Evolutionary conservation across 2,113 vertebrate species (phyloP), one percentile per base, ranked within the genome.

Genomic region (Hemiscyllium ocellatum): DNA sequence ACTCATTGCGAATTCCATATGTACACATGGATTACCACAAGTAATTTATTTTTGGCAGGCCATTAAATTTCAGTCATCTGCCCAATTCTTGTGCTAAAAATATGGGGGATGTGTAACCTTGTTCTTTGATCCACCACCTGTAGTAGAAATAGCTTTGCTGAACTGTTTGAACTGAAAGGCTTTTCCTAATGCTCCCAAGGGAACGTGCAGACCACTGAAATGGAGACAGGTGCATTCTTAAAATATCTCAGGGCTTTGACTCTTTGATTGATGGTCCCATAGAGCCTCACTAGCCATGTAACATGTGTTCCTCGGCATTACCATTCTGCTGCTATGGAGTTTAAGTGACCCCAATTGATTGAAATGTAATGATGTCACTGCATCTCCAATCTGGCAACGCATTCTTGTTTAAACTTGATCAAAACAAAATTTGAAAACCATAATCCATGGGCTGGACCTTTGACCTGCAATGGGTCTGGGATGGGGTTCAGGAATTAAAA

Each of bases 151-250:
- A 52, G 12, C 69, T 95, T 95, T 52, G 47, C 52, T 52, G 47
- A 95, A 2, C 3, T 33, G 8, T 5, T 76, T 50, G 47, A 95
- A 29, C 10, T 95, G 20, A 61, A 95, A 6, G 47, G 7, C 24
- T 72, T 29, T 72, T 72, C 47, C 24, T 7, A 1, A 33, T 52
- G 12, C 10, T 50, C 68, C 42, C 69, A 93, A 93, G 89, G 61
- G 65, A 19, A 93, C 89, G 10, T 61, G 20, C 17, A 19, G 42
- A 13, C 94, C 94, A 10, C 29, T 50, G 94, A 95, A 95, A 95
- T 95, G 69, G 69, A 95, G 69, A 33, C 37, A 95, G 69, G 69
- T 42, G 37, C 68, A 95, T 95, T 95, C 69, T 52, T 95, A 33
- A 47, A 70, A 95, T 50, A 50, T 72, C 69, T 72, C 4, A 12